A percentile compares a stretch with the other conserved stretches of the same genome.
Evolutionary conservation across 2,888 invertebrate genomes (phyloP).

Genomic region (Cosmopolites sordidus): DNA sequence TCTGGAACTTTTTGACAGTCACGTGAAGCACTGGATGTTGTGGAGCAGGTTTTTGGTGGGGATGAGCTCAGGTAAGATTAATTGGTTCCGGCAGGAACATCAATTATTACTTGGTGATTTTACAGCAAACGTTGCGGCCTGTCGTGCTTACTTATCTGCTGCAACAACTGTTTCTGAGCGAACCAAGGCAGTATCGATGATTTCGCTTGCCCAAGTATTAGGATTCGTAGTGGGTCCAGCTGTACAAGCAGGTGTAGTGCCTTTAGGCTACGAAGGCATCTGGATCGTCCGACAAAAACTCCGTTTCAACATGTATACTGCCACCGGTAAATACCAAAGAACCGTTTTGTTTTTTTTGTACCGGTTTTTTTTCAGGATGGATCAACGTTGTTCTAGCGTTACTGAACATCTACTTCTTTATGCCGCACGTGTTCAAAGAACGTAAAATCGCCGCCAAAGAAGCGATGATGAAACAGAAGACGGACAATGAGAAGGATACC

Average conservation of each 20-base stretch:
- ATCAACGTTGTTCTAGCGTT: conserved; percentile 72
- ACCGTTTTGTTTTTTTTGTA: background rate
- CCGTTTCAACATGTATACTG: conserved; percentile 80
- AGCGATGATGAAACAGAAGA: conserved; percentile 71
- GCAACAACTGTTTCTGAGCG: conserved; percentile 77
- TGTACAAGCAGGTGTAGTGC: conserved; percentile 75
- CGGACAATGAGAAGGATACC: conserved; percentile 67
- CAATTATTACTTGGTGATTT: conserved; percentile 6
- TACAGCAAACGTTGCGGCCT: conserved; percentile 77
- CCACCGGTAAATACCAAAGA: conserved; percentile 47
- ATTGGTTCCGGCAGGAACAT: background rate
- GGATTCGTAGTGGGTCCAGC: conserved; percentile 85
- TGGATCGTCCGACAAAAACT: conserved; percentile 52
- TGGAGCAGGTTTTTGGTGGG: conserved; percentile 75
- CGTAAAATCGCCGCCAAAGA: conserved; percentile 73
- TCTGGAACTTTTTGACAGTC: conserved; percentile 63
- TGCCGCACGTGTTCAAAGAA: conserved; percentile 73
- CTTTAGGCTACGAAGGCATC: conserved; percentile 65
- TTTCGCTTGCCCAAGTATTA: conserved; percentile 78
- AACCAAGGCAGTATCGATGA: conserved; percentile 77
- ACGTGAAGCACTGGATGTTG: conserved; percentile 70
- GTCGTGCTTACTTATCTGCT: conserved; percentile 78
- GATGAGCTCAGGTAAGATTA: conserved; percentile 67
- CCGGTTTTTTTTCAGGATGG: conserved; percentile 56
- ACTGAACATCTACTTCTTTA: conserved; percentile 66